Base-by-base conservation (phyloP, 2,888 invertebrate genomes). In the Oxycera nigricornis region DNA sequence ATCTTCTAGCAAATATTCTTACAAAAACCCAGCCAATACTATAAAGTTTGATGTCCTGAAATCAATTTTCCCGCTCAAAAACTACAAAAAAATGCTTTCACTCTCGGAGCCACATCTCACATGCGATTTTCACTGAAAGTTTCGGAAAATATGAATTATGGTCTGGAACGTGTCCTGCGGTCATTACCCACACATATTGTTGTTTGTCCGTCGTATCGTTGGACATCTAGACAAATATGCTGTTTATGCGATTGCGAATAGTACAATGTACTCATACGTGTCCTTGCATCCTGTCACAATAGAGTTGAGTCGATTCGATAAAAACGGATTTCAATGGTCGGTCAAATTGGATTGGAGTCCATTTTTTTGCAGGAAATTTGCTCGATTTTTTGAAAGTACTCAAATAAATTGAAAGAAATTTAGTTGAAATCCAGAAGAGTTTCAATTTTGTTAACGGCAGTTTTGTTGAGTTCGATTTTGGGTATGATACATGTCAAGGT, bases 391-490 rank as follows among this genome's bases (percentile, higher is more conserved):
- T 41, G 67, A 67, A 46, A 67, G 41, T 67, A 46, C 67, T 67
- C 7, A 26, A 67, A 67, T 67, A 67, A 67, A 67, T 67, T 67
- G 67, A 46, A 24, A 46, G 20, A 41, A 24, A 46, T 67, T 67
- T 39, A 46, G 24, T 26, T 50, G 28, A 17, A 28, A 30, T 59
- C 17, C 55, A 14, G 28, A 3, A 7, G 52, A 55, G 28, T 59
- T 59, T 59, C 30, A 59, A 17, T 59, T 28, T 28, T 59, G 26
- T 9, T n/a, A 24, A 59, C 14, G n/a, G 26, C 30, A 59, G 17
- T 30, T 30, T 59, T 30, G 30, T 59, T 59, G 28, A 59, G 26
- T 59, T 30, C 28, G 28, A 59, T 30, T 30, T 28, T 30, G 59
- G 7, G 1, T 59, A 30, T 55, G 20, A 9, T 55, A n/a, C 14